phyloP scores from a whole-genome alignment of 1,140 invertebrate species.

The Drosophila setifemur region DNA sequence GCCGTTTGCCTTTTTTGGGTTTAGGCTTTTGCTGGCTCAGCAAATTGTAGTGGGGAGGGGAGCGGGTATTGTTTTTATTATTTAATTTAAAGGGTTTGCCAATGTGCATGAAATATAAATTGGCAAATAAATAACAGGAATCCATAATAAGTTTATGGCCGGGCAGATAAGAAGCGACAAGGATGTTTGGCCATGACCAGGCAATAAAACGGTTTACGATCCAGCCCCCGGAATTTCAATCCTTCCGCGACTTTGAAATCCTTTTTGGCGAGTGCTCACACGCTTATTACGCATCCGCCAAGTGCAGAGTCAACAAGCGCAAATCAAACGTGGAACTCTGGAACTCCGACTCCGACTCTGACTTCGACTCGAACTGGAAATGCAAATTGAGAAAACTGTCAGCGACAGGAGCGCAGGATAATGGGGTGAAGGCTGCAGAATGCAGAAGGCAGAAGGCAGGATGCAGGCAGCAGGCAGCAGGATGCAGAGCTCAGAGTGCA shows the following conservation, averaged over 20 bases:
- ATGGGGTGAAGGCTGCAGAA: constrained; percentile 16
- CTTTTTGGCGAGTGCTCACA: constrained; percentile 41
- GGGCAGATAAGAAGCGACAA: constrained; percentile 4
- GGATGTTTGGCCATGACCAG: constrained; percentile 23
- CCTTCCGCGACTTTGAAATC: not conserved
- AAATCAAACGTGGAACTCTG: constrained; percentile 58
- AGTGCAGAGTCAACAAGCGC: constrained; percentile 60
- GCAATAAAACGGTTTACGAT: constrained; percentile 53
- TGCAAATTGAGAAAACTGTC: constrained; percentile 75
- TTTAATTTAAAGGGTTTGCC: constrained; percentile 55
- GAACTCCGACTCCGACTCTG: not conserved
- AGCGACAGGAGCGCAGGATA: constrained; percentile 31
- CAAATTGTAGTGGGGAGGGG: not conserved
- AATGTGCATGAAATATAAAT: constrained; percentile 51
- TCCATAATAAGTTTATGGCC: constrained; percentile 43
- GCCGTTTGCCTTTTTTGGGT: not conserved
- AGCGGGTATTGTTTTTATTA: constrained; percentile 43
- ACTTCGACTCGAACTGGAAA: constrained; percentile 18
- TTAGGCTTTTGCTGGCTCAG: constrained; percentile 16
- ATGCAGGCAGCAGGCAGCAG: not conserved
- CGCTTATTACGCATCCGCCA: constrained; percentile 67
- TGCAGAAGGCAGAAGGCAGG: not conserved
- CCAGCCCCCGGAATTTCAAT: not conserved
- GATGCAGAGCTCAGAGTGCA: constrained; percentile 10
- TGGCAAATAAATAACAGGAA: constrained; percentile 47